phyloP scores from a whole-genome alignment of 2,113 vertebrate genomes.

The Psittacula cyanocephala region DNA sequence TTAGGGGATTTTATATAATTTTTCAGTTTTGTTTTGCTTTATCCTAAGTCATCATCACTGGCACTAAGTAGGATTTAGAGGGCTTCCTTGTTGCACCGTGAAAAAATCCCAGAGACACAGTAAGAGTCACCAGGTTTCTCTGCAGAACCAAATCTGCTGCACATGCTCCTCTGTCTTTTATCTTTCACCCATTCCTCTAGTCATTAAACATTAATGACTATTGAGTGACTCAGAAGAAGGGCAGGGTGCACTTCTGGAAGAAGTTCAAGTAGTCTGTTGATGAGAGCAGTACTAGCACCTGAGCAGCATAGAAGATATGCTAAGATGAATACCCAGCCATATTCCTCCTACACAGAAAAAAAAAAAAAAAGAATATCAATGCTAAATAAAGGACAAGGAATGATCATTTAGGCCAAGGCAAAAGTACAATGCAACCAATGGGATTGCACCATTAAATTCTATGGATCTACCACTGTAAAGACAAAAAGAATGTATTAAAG shows the following conservation, averaged over 20 bases:
- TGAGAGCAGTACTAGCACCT: background rate
- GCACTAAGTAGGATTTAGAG: background rate
- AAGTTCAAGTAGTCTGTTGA: slow-evolving; percentile 33
- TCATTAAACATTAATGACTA: slow-evolving; percentile 50
- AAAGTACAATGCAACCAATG: background rate
- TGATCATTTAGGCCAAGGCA: background rate
- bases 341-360: background rate
- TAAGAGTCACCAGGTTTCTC: slow-evolving; percentile 14
- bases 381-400: background rate
- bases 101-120: background rate
- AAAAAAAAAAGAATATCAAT: background rate
- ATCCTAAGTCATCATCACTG: background rate
- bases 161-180: background rate
- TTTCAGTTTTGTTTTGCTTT: background rate
- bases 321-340: background rate
- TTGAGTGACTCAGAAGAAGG: slow-evolving; percentile 38
- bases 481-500: background rate
- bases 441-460: background rate
- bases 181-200: background rate
- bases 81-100: background rate
- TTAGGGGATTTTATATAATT: background rate
- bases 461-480: background rate
- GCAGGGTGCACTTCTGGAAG: slow-evolving; percentile 26
- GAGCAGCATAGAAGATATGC: background rate
- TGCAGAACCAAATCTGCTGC: background rate